Percentiles rank a stretch among this genome's conserved stretches.
Conservation (phyloP, 1,140 invertebrate species). For the Sitodiplosis mosellana region DNA sequence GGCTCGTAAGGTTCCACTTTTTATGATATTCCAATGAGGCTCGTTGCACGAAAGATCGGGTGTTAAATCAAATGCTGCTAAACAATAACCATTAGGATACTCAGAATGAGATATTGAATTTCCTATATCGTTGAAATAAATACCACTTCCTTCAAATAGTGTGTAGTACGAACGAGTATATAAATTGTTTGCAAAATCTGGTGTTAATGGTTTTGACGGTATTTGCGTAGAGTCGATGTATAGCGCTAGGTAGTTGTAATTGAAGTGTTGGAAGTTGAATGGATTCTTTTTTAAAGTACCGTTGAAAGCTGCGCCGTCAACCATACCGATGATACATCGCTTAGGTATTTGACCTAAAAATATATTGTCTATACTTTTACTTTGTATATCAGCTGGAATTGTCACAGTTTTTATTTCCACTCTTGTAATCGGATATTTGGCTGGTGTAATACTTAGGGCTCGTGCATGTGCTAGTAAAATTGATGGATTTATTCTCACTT, state of each 20-base stretch:
- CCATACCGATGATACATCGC: no score
- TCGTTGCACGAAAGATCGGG: constrained; percentile 15
- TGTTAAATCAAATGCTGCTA: constrained; percentile 18
- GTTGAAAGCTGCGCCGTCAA: constrained; percentile 23
- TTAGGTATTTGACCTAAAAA: constrained; percentile 21
- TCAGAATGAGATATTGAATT: constrained; percentile 10
- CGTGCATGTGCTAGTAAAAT: constrained; percentile 20
- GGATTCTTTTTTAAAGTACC: constrained; percentile 19
- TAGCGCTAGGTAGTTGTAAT: constrained; percentile 17
- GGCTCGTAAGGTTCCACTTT: no score
- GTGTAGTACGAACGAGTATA: constrained; percentile 17
- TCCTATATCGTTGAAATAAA: constrained; percentile 15
- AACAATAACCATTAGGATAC: constrained; percentile 11
- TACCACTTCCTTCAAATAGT: constrained; percentile 19
- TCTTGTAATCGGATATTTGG: constrained; percentile 23
- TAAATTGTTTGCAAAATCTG: constrained; percentile 4
- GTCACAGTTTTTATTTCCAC: constrained; percentile 22
- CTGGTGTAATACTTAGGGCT: constrained; percentile 16
- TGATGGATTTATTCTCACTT: constrained; percentile 16
- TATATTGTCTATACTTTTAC: constrained; percentile 20
- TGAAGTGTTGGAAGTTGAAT: constrained; percentile 21
- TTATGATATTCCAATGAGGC: neutral
- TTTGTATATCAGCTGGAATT: constrained; percentile 14
- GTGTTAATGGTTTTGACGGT: no score
- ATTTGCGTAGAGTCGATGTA: constrained; percentile 22